These are phyloP conservation scores for Brachylomia viminalis DNA, from an alignment of 2,888 invertebrate species.

Conservation along the genomic window DNA sequence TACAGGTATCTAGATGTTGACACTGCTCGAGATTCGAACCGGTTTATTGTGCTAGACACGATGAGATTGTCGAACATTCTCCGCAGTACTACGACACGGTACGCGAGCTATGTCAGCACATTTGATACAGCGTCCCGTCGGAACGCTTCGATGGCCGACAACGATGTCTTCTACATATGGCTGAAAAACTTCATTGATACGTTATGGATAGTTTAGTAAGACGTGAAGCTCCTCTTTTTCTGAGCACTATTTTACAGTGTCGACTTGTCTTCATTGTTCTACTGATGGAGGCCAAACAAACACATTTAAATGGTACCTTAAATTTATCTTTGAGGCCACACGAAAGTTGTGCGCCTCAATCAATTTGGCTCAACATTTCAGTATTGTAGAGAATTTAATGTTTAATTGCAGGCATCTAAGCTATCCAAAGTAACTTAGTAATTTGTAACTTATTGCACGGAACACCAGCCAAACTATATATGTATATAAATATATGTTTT, in stretches of 20 bases:
- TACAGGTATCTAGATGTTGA: not conserved
- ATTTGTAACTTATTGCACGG: not conserved
- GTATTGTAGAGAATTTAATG: not conserved
- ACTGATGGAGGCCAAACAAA: not conserved
- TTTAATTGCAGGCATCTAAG: not conserved
- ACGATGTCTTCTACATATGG: conserved; percentile 17
- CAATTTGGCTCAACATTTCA: not conserved
- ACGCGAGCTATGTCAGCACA: conserved; percentile 31
- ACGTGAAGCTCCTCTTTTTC: not conserved
- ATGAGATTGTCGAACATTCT: not conserved
- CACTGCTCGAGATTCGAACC: not conserved
- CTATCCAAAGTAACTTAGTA: not conserved
- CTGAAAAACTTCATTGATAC: conserved; percentile 1
- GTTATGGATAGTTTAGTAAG: conserved; percentile 18
- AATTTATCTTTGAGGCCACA: too few relatives aligned
- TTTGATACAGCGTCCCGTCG: conserved; percentile 14
- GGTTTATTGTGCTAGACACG: not conserved
- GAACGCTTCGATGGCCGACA: conserved; percentile 13
- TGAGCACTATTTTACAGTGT: not conserved
- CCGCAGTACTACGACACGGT: conserved; percentile 2
- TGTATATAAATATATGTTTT: too few relatives aligned
- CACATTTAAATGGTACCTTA: too few relatives aligned
- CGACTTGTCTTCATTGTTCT: not conserved
- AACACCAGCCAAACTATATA: not conserved
- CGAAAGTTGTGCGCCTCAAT: not conserved